Evolutionary conservation across 2,113 vertebrate genomes (phyloP).

Genomic region (Genyomyrus donnyi): DNA sequence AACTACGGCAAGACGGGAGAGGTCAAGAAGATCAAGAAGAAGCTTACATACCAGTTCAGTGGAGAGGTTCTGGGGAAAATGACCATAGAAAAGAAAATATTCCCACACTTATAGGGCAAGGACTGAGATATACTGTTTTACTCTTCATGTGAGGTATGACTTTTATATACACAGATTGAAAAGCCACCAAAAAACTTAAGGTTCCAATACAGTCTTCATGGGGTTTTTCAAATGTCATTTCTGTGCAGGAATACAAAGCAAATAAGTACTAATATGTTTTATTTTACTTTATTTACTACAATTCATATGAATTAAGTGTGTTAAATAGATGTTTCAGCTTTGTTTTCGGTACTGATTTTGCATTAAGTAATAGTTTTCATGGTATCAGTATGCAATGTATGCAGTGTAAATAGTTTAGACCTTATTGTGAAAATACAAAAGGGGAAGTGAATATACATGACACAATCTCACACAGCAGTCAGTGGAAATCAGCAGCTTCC

Average conservation of each 20-base stretch:
- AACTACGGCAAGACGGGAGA: conserved; percentile 98
- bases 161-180: background rate
- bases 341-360: background rate
- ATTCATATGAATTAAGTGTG: background rate
- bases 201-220: background rate
- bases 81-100: conserved; percentile 73
- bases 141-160: background rate
- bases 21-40: conserved; percentile 97
- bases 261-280: background rate
- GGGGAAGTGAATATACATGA: conserved; percentile 47
- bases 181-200: background rate
- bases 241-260: conserved; percentile 4
- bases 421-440: conserved; percentile 36
- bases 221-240: background rate
- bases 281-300: background rate
- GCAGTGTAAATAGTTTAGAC: conserved; percentile 14
- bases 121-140: conserved; percentile 4
- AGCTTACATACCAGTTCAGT: conserved; percentile 97
- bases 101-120: conserved; percentile 59
- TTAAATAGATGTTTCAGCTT: background rate
- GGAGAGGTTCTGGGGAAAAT: conserved; percentile 87
- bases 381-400: background rate
- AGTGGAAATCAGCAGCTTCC: background rate
- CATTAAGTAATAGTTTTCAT: conserved; percentile 11
- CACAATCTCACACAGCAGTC: conserved; percentile 33